These are phyloP conservation scores for Andrena cerasifolii DNA, from an alignment of 1,140 invertebrate species.

Conservation along the genomic window DNA sequence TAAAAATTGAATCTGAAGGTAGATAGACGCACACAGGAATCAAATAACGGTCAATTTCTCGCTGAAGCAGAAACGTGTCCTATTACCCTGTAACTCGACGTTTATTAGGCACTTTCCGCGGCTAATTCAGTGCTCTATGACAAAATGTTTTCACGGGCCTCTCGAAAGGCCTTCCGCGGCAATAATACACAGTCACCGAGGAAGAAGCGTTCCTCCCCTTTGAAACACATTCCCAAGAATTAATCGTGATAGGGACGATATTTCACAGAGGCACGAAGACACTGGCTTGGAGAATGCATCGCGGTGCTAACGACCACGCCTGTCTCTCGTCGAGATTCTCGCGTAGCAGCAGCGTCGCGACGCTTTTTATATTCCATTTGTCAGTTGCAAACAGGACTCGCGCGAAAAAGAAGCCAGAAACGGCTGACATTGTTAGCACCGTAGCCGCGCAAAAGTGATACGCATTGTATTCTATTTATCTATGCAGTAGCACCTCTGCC, in stretches of 20 bases:
- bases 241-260: slow-evolving; percentile 39
- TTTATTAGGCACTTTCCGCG: neutral
- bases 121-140: neutral
- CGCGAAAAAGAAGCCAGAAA: slow-evolving; percentile 43
- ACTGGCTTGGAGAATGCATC: slow-evolving; percentile 6
- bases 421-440: slow-evolving; percentile 57
- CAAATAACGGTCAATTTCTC: no score
- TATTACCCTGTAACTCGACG: no score
- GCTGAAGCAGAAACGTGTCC: no score
- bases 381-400: slow-evolving; percentile 48
- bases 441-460: slow-evolving; percentile 51
- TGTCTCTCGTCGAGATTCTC: neutral
- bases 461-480: slow-evolving; percentile 59
- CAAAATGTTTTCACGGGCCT: neutral
- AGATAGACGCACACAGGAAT: no score
- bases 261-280: slow-evolving; percentile 12
- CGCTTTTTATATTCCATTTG: slow-evolving; percentile 53
- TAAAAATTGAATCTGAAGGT: no score
- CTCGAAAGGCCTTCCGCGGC: neutral
- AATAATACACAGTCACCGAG: no score
- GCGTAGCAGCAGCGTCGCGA: neutral
- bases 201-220: neutral
- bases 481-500: slow-evolving; percentile 53
- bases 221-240: slow-evolving; percentile 22
- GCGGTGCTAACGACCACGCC: neutral